Evolutionary conservation across 2,888 invertebrate species (phyloP).

Genomic region (Cyclophora albipunctata): DNA sequence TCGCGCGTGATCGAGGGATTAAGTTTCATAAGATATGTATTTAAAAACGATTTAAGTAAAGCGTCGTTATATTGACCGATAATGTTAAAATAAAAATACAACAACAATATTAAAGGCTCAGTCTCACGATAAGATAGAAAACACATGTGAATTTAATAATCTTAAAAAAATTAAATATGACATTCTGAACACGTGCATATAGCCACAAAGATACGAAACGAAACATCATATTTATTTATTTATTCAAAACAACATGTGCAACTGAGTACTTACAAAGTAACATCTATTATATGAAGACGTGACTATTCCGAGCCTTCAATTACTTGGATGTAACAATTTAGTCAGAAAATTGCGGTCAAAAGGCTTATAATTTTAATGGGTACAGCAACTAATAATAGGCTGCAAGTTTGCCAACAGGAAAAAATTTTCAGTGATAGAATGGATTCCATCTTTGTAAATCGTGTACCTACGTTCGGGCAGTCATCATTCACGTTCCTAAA

Average conservation of each 20-base stretch:
- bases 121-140: no score
- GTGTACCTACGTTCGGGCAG: no score
- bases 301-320: constrained; percentile 15
- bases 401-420: constrained; percentile 13
- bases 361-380: constrained; percentile 7
- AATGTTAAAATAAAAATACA: no score
- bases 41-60: no score
- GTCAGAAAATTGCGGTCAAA: constrained; percentile 18
- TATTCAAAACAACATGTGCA: constrained; percentile 14
- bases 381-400: not conserved
- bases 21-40: no score
- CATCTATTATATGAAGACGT: constrained; percentile 18
- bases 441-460: no score
- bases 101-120: no score
- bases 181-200: constrained; percentile 13
- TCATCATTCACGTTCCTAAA: no score
- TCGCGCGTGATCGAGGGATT: no score
- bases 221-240: constrained; percentile 4
- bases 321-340: constrained; percentile 16
- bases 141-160: no score
- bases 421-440: constrained; percentile 1
- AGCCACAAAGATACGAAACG: constrained; percentile 12
- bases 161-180: not conserved
- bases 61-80: no score
- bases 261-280: constrained; percentile 8